Base-by-base conservation (phyloP, 2,797 vertebrate genomes). In the Podarcis siculus region DNA sequence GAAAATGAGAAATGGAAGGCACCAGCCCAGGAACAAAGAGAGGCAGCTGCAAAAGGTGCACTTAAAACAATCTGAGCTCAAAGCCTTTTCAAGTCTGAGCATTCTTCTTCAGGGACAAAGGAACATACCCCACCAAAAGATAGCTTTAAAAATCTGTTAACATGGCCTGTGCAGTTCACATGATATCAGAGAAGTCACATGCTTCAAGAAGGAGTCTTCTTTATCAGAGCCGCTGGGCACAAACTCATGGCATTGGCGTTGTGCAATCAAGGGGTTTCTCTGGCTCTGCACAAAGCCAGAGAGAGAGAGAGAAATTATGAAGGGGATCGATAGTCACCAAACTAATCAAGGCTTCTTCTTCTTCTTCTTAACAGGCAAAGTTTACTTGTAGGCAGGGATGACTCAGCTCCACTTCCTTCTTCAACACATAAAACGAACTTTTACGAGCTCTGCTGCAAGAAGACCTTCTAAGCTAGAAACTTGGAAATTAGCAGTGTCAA, bases 381-480 rank as follows among this genome's bases (percentile, higher is more conserved):
- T 27, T 89, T 80, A 85, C 90, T 49, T 10, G 45, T 84, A 86
- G 72, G 83, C 39, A 79, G 61, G 86, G 72, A 83, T 30, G 80
- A 84, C 67, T 90, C 17, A 82, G 88, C 32, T 12, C 86, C 64
- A 21, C 35, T 93, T 58, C 49, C 72, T 76, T 17, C 58, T 0
- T 0, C 86, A 81, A 84, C 0, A 0, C 77, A 82, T 64, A 27
- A 85, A 0, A 0, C 8, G 17, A 85, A 27, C 0, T 85, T n/a
- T 84, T 86, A 0, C 0, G 32, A 3, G 32, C 9, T 0, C 19
- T 55, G 79, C 35, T 2, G 17, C 55, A 88, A 37, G 67, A 67
- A 1, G 37, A 83, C 2, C 3, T 72, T 82, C 81, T 82, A 78
- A 42, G 58, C 10, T 23, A 82, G n/a, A 49, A 76, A 37, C 39